Percentiles rank a stretch among this genome's conserved stretches.
phyloP scores from a whole-genome alignment of 2,888 invertebrate species.

The Eupithecia tripunctaria region DNA sequence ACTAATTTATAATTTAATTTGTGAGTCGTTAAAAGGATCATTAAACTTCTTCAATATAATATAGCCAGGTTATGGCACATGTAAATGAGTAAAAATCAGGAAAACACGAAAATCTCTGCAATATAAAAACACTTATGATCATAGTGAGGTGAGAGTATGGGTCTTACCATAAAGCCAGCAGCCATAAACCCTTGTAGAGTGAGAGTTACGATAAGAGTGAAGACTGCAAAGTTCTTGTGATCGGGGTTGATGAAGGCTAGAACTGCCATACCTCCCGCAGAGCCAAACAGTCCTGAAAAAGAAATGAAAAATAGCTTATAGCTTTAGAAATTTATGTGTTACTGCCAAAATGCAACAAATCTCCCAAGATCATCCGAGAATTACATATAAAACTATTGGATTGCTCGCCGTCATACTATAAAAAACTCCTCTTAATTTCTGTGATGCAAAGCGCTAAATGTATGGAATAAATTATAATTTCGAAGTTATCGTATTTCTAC shows the following conservation, averaged over 20 bases:
- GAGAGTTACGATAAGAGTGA: constrained; percentile 85
- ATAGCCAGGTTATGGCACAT: not conserved
- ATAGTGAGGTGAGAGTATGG: not conserved
- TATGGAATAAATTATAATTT: not conserved
- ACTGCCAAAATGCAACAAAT: not conserved
- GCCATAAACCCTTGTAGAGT: constrained; percentile 87
- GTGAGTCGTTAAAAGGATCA: too few relatives aligned
- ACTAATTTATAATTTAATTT: too few relatives aligned
- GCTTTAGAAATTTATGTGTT: not conserved
- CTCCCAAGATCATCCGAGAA: not conserved
- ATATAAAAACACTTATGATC: not conserved
- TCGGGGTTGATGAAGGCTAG: constrained; percentile 80
- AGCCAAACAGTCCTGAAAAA: constrained; percentile 83
- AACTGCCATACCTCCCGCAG: constrained; percentile 85
- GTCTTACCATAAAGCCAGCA: constrained; percentile 87
- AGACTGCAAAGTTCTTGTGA: constrained; percentile 78
- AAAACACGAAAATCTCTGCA: too few relatives aligned
- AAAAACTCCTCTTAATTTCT: not conserved
- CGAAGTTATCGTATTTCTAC: too few relatives aligned
- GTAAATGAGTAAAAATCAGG: too few relatives aligned
- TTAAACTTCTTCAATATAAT: not conserved
- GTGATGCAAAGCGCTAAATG: not conserved
- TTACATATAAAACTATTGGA: not conserved
- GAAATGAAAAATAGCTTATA: not conserved
- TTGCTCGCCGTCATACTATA: not conserved